Percentiles rank a stretch among this genome's conserved stretches.
Conservation (phyloP, 2,888 invertebrate species). For the Melanotus villosus region DNA sequence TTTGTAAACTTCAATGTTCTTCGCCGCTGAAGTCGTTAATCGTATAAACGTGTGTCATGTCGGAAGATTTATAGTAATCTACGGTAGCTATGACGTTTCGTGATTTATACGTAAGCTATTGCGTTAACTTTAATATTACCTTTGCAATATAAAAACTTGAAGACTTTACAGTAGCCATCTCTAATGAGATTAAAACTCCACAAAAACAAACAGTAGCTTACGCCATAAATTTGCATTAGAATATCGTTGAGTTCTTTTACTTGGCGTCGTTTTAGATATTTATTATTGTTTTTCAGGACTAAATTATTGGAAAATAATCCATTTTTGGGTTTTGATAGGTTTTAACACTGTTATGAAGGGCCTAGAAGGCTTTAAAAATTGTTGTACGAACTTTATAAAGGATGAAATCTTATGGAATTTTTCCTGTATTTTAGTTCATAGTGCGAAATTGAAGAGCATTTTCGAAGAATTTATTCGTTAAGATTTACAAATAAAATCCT, state of each 20-base stretch:
- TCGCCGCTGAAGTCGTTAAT: conserved; percentile 4
- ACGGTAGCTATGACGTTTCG: conserved; percentile 14
- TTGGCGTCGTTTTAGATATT: conserved; percentile 9
- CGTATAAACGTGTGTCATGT: conserved; percentile 11
- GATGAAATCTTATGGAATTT: too few species aligned
- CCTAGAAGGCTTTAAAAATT: too few species aligned
- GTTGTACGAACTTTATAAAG: too few species aligned
- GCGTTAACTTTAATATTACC: conserved; percentile 13
- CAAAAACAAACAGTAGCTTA: conserved; percentile 14
- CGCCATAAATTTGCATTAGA: conserved; percentile 18
- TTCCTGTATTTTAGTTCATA: too few species aligned
- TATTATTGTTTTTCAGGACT: too few species aligned
- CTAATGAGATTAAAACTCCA: conserved; percentile 14
- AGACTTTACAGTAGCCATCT: neutral
- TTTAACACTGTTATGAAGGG: too few species aligned
- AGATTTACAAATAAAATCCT: too few species aligned
- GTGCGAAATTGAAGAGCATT: too few species aligned
- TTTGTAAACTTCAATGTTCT: conserved; percentile 8
- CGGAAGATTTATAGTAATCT: conserved; percentile 16
- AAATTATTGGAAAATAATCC: too few species aligned
- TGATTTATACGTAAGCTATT: conserved; percentile 8
- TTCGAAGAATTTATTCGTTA: too few species aligned
- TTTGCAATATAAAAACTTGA: neutral
- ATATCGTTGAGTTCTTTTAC: conserved; percentile 1
- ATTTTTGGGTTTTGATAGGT: too few species aligned